A percentile compares a stretch with the other conserved stretches of the same genome.
phyloP scores from a whole-genome alignment of 2,888 invertebrate species.

The Cynaeus angustus region DNA sequence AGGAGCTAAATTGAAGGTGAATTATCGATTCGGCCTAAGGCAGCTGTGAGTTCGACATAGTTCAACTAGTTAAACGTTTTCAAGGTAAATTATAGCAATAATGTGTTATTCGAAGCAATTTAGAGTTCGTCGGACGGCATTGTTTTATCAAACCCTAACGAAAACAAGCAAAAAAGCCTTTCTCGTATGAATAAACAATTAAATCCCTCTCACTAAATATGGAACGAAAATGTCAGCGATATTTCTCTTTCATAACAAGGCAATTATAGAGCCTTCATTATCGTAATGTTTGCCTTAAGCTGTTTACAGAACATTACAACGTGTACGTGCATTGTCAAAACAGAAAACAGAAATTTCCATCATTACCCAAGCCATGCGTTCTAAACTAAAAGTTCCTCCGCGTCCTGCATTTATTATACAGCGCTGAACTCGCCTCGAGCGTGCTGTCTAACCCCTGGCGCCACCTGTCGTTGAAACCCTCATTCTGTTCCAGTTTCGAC shows the following conservation, averaged over 20 bases:
- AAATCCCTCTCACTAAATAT: neutral
- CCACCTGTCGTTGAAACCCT: neutral
- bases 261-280: constrained; percentile 16
- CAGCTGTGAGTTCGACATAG: constrained; percentile 2
- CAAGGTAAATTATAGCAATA: constrained; percentile 7
- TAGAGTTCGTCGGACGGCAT: neutral
- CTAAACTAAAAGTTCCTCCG: too few relatives aligned
- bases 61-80: constrained; percentile 7
- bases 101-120: constrained; percentile 10
- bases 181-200: constrained; percentile 1
- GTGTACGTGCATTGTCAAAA: neutral
- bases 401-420: neutral
- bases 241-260: constrained; percentile 17
- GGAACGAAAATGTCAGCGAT: constrained; percentile 7
- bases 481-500: constrained; percentile 82
- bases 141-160: neutral
- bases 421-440: neutral
- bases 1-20: neutral
- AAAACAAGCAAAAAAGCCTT: neutral
- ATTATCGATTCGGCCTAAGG: constrained; percentile 2
- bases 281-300: constrained; percentile 6
- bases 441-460: neutral
- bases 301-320: constrained; percentile 5
- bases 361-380: neutral
- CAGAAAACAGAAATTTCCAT: neutral